Evolutionary conservation across 2,797 vertebrate species (phyloP), one percentile per base, ranked within the genome.

Genomic region (Pyrocephalus nanus): DNA sequence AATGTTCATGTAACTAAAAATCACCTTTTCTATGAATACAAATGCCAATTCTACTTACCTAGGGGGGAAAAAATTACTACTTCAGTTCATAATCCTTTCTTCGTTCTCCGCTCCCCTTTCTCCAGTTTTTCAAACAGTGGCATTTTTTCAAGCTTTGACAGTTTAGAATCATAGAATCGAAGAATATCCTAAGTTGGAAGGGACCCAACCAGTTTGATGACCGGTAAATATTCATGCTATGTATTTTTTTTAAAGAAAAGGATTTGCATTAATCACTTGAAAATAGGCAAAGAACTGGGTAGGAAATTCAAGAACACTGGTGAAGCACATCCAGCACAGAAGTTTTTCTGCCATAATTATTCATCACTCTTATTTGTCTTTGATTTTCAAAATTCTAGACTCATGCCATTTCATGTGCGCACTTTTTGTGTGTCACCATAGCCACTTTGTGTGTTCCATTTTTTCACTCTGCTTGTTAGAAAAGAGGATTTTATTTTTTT

Each of bases 1-100:
- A 96, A 94, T 22, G 40, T 72, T n/a, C 34, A 92, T 43, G 11
- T 95, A 84, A 93, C 51, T 34, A 90, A 96, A 94, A 84, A 55
- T 83, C 27, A 54, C 23, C 21, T 64, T 88, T 92, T 92, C 95
- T 79, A 38, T 76, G 90, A 85, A 65, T 86, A 89, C 21, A 91
- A 71, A 86, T 95, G 64, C 8, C n/a, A 51, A 0, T 43, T 11
- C 4, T 74, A 30, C 25, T 72, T 69, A 42, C 8, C 8, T 47
- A 50, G 14, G 3, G 9, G 10, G 22, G 4, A 45, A 72, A 65
- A 67, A 43, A 26, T 1, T 61, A 6, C 20, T 67, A 1, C 13
- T 86, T 87, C 54, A 32, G 8, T 53, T 83, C n/a, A 21, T 64
- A 84, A 40, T 69, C 8, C 22, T 47, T 70, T 72, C 43, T 29